These are phyloP conservation scores for Petrosia ficiformis DNA, from an alignment of 37 sponge, comb jelly and placozoan genomes.

Conservation along the genomic window DNA sequence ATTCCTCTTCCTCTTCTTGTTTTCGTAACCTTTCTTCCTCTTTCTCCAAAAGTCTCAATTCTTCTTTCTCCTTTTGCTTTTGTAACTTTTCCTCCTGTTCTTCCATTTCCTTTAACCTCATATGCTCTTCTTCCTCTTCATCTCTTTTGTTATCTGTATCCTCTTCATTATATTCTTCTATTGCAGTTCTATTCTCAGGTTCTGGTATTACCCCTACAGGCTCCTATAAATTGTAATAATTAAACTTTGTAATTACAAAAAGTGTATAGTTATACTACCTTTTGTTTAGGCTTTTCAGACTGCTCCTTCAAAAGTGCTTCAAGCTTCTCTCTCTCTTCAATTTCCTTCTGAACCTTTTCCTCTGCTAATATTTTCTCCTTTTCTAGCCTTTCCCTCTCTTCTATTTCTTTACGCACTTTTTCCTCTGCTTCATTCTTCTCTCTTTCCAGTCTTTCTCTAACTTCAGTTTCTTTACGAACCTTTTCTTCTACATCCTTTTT, in stretches of 20 bases:
- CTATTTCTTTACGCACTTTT: slow-evolving; percentile 5
- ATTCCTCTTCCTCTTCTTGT: slow-evolving; percentile 14
- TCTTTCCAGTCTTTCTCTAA: background rate
- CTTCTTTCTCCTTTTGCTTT: slow-evolving; percentile 15
- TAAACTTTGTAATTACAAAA: no score
- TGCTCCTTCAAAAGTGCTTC: slow-evolving; percentile 1
- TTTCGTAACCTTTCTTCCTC: slow-evolving; percentile 17
- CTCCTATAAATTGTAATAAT: background rate
- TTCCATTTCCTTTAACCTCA: no score
- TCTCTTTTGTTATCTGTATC: slow-evolving; percentile 8
- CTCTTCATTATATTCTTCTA: slow-evolving; percentile 35
- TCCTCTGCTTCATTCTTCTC: slow-evolving; percentile 19
- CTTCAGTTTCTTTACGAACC: background rate
- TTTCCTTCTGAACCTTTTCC: background rate
- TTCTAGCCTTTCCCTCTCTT: slow-evolving; percentile 6
- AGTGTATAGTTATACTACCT: background rate
- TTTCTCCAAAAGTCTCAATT: slow-evolving; percentile 1
- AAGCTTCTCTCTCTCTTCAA: slow-evolving; percentile 18
- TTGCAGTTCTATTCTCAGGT: slow-evolving; percentile 4
- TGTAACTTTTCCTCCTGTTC: slow-evolving; percentile 33
- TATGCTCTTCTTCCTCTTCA: slow-evolving; percentile 7
- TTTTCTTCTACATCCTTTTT: slow-evolving; percentile 15
- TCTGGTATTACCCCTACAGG: background rate
- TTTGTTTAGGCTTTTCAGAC: background rate
- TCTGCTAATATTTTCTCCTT: background rate